A percentile compares a stretch with the other conserved stretches of the same genome.
Conservation (phyloP, 2,113 vertebrate species). For the Triplophysa dalaica region DNA sequence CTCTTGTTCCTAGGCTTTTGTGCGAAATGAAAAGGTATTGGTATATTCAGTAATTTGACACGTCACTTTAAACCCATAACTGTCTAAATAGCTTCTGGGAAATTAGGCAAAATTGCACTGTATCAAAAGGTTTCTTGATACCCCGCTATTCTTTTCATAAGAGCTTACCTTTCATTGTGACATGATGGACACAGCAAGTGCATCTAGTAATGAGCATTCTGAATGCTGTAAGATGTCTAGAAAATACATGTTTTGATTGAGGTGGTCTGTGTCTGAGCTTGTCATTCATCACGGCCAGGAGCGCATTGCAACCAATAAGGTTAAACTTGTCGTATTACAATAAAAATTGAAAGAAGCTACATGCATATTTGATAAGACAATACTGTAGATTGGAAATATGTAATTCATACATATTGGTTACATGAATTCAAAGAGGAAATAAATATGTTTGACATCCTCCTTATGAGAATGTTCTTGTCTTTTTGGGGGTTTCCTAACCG, state of each 20-base stretch:
- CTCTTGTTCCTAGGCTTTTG: neutral
- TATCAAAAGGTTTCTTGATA: constrained; percentile 7
- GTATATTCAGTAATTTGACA: neutral
- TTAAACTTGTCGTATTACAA: constrained; percentile 45
- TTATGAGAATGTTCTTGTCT: constrained; percentile 41
- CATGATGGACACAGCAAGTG: neutral
- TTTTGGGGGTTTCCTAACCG: neutral
- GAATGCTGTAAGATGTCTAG: neutral
- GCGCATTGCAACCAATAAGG: constrained; percentile 47
- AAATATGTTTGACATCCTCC: constrained; percentile 44
- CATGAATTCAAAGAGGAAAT: constrained; percentile 36
- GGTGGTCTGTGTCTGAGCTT: neutral
- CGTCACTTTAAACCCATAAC: neutral
- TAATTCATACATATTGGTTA: constrained; percentile 55
- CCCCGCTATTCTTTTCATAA: neutral
- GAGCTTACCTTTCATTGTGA: neutral
- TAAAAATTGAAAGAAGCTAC: constrained; percentile 52
- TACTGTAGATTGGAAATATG: constrained; percentile 58
- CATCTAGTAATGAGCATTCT: neutral
- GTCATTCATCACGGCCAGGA: constrained; percentile 3
- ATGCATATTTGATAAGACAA: constrained; percentile 65
- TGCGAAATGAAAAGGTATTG: neutral
- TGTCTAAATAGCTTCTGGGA: constrained; percentile 18
- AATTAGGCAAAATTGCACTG: neutral
- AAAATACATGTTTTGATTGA: neutral